phyloP scores from a whole-genome alignment of 2,797 vertebrate species.

The Liparis tanakae region DNA sequence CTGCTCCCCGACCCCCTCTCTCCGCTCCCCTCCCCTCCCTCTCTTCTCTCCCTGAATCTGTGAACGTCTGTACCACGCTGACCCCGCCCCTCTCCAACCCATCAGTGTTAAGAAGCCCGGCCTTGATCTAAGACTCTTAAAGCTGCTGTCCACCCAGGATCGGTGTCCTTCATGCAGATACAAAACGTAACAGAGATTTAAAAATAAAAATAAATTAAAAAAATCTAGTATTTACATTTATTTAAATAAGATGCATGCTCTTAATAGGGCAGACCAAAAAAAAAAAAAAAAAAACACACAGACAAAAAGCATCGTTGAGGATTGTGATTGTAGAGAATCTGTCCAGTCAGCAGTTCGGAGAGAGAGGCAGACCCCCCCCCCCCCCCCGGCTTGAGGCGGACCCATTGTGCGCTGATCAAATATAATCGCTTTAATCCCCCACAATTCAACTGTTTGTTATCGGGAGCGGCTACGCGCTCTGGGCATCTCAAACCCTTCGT shows the following conservation, averaged over 20 bases:
- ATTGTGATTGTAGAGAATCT: conserved; percentile 68
- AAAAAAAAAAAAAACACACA: conserved; percentile 29
- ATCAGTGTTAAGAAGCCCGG: conserved; percentile 34
- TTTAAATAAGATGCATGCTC: neutral
- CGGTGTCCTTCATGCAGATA: conserved; percentile 10
- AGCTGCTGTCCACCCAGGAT: conserved; percentile 34
- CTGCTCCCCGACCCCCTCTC: conserved; percentile 76
- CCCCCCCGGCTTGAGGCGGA: conserved; percentile 50
- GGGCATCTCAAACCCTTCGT: conserved; percentile 39
- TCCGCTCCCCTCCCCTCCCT: conserved; percentile 46
- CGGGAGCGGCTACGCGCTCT: conserved; percentile 57
- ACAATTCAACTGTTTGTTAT: conserved; percentile 73
- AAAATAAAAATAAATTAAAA: neutral
- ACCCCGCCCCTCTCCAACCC: conserved; percentile 38
- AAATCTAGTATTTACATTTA: neutral
- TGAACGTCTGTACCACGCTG: conserved; percentile 30
- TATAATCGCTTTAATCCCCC: conserved; percentile 82
- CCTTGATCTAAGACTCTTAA: conserved; percentile 40
- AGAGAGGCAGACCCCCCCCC: conserved; percentile 68
- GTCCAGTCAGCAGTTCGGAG: conserved; percentile 79
- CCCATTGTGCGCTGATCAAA: conserved; percentile 74
- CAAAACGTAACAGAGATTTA: neutral
- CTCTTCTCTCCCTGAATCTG: conserved; percentile 22
- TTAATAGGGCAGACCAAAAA: conserved; percentile 3
- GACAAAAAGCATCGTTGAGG: conserved; percentile 32